Evolutionary conservation across 2,888 invertebrate genomes (phyloP), one percentile per base, ranked within the genome.

Genomic region (Altica lythri): DNA sequence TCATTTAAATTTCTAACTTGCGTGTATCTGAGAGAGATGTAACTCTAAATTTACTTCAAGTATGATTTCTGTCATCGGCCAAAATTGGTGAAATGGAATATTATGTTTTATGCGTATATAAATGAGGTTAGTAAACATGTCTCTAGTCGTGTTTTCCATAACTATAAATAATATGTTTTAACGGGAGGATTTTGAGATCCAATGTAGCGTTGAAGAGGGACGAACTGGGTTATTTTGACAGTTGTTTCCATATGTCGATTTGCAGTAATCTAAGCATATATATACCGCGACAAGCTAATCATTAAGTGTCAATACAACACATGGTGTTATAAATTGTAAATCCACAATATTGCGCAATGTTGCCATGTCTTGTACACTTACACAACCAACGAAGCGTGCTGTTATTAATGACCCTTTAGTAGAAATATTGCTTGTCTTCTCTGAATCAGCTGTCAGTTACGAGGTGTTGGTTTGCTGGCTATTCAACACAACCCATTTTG

Each of bases 221-320:
- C 8, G 19, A 49, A 40, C 12, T 10, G 30, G 37, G 29, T 19
- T 25, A 38, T 16, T 45, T 49, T 57, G 45, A 57, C 49, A 57
- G 54, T 45, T 51, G 57, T 19, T 51, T 35, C 44, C 51, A 54
- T 57, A 58, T 55, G 38, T 49, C 53, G 53, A 53, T 55, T 49
- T 40, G 48, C 49, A 52, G 53, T 55, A 46, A 54, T 44, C 54
- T 44, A 37, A 35, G 53, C 50, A 19, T 35, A 35, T 34, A 51
- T 19, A 38, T 38, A 52, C 17, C 53, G 30, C 55, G 52, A 60
- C 60, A 57, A 42, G 53, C 60, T 55, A 57, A 60, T 60, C 60
- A 60, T 60, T 50, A 49, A 53, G 55, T 60, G 60, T 60, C 57
- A 55, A 60, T 60, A 57, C 55, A 60, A 46, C 53, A 60, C 46